Evolutionary conservation across 1,140 invertebrate species (phyloP).

Genomic region (Papilio glaucus): DNA sequence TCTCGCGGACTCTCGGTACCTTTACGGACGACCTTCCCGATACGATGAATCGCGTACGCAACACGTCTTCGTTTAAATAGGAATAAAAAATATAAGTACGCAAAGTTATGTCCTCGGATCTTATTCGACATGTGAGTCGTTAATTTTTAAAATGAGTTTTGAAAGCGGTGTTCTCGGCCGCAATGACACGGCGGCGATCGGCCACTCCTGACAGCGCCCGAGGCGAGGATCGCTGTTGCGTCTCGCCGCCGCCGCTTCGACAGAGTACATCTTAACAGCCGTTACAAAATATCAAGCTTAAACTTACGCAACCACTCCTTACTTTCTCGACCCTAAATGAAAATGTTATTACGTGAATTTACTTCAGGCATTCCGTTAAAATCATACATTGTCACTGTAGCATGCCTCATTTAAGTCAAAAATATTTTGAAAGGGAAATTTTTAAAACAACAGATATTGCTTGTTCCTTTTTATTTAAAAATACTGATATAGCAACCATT

Average conservation of each 20-base stretch:
- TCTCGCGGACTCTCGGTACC: constrained; percentile 37
- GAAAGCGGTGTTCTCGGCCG: neutral
- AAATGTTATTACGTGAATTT: constrained; percentile 1
- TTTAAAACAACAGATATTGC: neutral
- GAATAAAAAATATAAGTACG: constrained; percentile 13
- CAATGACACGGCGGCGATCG: constrained; percentile 22
- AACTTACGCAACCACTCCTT: constrained; percentile 63
- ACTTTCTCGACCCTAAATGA: constrained; percentile 50
- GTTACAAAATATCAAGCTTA: constrained; percentile 63
- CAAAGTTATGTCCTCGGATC: neutral
- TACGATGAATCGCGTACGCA: neutral
- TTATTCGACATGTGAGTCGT: constrained; percentile 1
- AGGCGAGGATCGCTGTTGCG: constrained; percentile 42
- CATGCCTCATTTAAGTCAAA: neutral
- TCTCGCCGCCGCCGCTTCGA: constrained; percentile 37
- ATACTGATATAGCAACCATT: neutral
- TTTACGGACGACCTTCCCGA: constrained; percentile 24
- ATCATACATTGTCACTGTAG: neutral
- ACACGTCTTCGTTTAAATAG: constrained; percentile 5
- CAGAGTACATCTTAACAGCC: constrained; percentile 45
- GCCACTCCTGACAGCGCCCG: constrained; percentile 41
- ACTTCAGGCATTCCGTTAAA: constrained; percentile 27
- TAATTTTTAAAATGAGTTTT: constrained; percentile 8
- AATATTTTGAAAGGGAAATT: neutral
- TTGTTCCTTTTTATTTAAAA: neutral